phyloP scores from a whole-genome alignment of 2,113 vertebrate genomes.

The Chamaea fasciata region DNA sequence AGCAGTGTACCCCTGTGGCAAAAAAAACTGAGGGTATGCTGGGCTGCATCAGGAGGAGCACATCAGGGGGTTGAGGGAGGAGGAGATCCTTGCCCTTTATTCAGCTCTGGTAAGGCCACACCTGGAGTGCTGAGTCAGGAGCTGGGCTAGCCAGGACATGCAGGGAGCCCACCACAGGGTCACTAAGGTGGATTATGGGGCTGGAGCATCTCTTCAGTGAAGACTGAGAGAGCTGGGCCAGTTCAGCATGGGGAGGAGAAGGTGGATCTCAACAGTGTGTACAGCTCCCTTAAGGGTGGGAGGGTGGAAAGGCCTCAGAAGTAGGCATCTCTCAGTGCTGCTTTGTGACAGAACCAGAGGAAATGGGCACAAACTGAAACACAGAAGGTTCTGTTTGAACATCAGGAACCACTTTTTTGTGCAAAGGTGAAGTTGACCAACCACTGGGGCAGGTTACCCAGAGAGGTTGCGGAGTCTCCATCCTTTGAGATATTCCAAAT shows the following conservation, averaged over 20 bases:
- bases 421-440: background rate
- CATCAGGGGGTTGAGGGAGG: accelerated
- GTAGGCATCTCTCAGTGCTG: background rate
- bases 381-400: background rate
- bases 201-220: background rate
- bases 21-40: background rate
- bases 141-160: background rate
- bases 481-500: background rate
- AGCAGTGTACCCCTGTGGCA: background rate
- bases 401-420: background rate
- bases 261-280: background rate
- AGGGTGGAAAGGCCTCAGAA: background rate
- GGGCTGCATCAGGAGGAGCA: background rate
- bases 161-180: background rate
- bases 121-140: background rate
- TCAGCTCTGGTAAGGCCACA: background rate
- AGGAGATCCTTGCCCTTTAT: background rate
- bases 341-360: background rate
- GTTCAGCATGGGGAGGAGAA: background rate
- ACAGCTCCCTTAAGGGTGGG: background rate
- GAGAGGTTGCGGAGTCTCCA: background rate
- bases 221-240: background rate
- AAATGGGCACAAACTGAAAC: background rate
- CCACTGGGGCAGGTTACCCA: background rate
- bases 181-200: background rate